Evolutionary conservation across 1,140 invertebrate genomes (phyloP).

Genomic region (Scylla paramamosain): DNA sequence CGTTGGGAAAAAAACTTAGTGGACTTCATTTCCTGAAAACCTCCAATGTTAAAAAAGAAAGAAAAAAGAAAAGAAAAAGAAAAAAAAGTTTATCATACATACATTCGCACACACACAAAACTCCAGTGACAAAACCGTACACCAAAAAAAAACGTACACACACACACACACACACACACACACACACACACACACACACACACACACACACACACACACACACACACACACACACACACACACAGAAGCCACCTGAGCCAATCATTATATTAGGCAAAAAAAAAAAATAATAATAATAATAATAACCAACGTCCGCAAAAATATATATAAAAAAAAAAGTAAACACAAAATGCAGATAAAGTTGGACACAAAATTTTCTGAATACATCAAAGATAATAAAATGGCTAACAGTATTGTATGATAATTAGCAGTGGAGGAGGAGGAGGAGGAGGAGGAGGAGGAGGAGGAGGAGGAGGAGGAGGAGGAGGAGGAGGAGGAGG

Average conservation of each 20-base stretch:
- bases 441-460: neutral
- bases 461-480: constrained; percentile 17
- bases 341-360: no score
- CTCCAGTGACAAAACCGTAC: neutral
- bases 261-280: no score
- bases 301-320: no score
- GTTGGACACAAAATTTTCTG: no score
- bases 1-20: neutral
- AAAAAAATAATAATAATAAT: no score
- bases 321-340: no score
- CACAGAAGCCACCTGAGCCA: no score
- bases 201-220: neutral
- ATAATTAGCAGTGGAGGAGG: neutral
- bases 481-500: constrained; percentile 16
- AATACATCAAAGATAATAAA: no score
- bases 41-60: neutral
- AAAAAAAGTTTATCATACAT: neutral
- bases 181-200: constrained; percentile 32
- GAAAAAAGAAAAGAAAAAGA: neutral
- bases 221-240: no score
- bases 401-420: no score
- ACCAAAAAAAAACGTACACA: neutral
- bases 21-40: neutral
- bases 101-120: constrained; percentile 19
- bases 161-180: constrained; percentile 30